A percentile compares a stretch with the other conserved stretches of the same genome.
These are phyloP conservation scores for Rhineura floridana DNA, from an alignment of 2,113 vertebrate species.

Conservation along the genomic window DNA sequence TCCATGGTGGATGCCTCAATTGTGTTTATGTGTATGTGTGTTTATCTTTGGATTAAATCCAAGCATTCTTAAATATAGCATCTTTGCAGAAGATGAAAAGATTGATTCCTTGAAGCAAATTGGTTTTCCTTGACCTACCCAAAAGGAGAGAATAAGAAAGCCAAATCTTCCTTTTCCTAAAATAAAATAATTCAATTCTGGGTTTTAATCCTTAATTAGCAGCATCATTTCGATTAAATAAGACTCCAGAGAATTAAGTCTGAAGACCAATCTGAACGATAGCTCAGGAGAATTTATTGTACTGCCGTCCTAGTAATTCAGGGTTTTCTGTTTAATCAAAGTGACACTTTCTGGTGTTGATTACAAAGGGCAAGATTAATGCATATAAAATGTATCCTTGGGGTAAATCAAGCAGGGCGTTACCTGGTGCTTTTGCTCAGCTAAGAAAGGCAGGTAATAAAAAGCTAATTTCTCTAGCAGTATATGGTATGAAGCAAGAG, in stretches of 20 bases:
- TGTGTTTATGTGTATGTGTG: no score
- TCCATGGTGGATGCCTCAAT: no score
- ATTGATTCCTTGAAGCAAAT: constrained; percentile 59
- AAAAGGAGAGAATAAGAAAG: constrained; percentile 54
- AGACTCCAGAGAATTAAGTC: constrained; percentile 77
- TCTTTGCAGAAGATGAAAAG: constrained; percentile 65
- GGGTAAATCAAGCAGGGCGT: constrained; percentile 57
- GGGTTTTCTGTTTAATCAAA: constrained; percentile 81
- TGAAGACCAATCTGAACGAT: constrained; percentile 76
- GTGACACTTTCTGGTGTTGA: constrained; percentile 80
- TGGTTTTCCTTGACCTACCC: constrained; percentile 75
- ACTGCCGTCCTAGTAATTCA: constrained; percentile 74
- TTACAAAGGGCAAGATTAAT: constrained; percentile 78
- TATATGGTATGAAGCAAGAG: constrained; percentile 2
- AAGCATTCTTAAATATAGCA: constrained; percentile 67
- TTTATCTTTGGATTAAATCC: constrained; percentile 67
- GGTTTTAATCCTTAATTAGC: constrained; percentile 84
- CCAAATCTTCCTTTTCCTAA: constrained; percentile 59
- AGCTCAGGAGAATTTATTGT: constrained; percentile 80
- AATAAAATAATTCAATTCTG: constrained; percentile 55
- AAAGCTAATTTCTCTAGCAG: constrained; percentile 56
- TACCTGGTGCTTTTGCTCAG: constrained; percentile 48
- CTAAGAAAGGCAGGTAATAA: background rate
- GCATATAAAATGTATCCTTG: constrained; percentile 69
- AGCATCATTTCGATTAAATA: constrained; percentile 83